Evolutionary conservation across 2,113 vertebrate species (phyloP).

Genomic region (Myrmecophaga tridactyla): DNA sequence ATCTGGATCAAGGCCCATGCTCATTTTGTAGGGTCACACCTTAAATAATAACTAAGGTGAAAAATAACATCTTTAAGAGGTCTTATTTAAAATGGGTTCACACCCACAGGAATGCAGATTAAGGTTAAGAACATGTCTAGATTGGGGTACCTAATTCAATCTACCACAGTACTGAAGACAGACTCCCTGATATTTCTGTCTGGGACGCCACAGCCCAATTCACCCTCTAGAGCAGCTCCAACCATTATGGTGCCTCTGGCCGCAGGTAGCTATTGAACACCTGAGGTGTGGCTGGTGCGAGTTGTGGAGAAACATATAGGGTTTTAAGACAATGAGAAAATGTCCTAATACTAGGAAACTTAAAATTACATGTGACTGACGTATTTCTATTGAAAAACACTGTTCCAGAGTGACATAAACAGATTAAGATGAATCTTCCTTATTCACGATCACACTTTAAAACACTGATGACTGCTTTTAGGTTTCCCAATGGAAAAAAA

Average conservation of each 20-base stretch:
- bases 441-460: neutral
- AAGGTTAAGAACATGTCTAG: no score
- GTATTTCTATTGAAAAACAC: neutral
- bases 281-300: neutral
- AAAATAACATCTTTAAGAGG: no score
- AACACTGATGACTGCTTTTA: neutral
- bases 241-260: neutral
- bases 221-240: neutral
- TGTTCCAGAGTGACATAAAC: neutral
- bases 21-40: no score
- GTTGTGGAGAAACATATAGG: neutral
- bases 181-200: neutral
- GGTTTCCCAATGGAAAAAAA: neutral
- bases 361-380: neutral
- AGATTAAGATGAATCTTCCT: neutral
- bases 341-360: neutral
- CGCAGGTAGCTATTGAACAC: rapidly evolving
- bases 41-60: no score
- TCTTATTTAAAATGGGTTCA: no score
- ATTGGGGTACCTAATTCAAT: no score
- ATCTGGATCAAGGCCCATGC: no score
- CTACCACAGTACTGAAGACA: neutral
- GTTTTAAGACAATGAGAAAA: neutral
- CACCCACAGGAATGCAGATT: no score
- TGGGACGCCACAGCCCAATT: neutral